These are phyloP conservation scores for Urocyon cinereoargenteus DNA, from an alignment of 2,797 vertebrate genomes.

Conservation along the genomic window DNA sequence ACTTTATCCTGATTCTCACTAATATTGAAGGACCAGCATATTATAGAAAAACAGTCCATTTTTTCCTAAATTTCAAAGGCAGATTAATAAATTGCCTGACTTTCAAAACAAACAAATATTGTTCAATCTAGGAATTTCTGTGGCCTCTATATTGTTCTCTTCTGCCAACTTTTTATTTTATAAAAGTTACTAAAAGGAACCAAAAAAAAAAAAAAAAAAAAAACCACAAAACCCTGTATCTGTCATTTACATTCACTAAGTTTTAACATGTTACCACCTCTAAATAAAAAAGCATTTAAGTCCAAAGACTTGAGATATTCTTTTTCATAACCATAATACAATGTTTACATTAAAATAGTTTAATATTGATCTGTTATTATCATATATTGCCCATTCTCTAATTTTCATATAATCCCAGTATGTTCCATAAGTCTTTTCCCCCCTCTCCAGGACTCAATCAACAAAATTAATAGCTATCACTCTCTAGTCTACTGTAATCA, in stretches of 20 bases:
- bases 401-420: constrained; percentile 1
- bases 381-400: not conserved
- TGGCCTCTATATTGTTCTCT: not conserved
- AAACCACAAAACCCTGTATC: not conserved
- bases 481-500: not conserved
- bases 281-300: not conserved
- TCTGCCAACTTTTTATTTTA: not conserved
- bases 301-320: not conserved
- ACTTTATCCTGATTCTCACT: not conserved
- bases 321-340: not conserved
- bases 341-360: not conserved
- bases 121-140: not conserved
- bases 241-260: not conserved
- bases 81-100: not conserved
- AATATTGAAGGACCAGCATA: not conserved
- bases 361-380: not conserved
- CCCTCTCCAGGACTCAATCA: not conserved
- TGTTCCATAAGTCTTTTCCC: not conserved
- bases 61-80: not conserved
- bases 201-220: not conserved
- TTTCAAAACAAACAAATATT: constrained; percentile 43
- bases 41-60: not conserved
- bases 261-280: constrained; percentile 2
- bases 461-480: not conserved
- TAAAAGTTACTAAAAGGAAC: not conserved